phyloP scores from a whole-genome alignment of 2,797 vertebrate species.

The Tympanoctomys barrerae region DNA sequence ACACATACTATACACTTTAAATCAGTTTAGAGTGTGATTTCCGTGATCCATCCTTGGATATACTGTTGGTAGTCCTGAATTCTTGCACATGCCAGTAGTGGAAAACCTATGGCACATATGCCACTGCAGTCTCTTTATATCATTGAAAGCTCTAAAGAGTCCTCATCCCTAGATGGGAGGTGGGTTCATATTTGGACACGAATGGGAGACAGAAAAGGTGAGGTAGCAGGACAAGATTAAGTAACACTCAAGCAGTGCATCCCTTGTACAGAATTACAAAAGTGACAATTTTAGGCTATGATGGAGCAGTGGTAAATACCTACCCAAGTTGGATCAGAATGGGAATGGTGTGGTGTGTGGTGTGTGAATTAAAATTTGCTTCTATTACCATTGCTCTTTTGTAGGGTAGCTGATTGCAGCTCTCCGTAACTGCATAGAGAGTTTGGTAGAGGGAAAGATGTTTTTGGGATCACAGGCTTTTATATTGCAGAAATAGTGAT shows the following conservation, averaged over 20 bases:
- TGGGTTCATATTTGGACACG: conserved; percentile 3
- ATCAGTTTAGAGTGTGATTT: conserved; percentile 49
- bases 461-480: conserved; percentile 34
- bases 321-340: background rate
- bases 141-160: background rate
- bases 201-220: background rate
- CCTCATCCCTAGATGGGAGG: background rate
- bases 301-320: background rate
- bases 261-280: background rate
- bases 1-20: background rate
- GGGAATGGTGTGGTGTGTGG: background rate
- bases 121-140: background rate
- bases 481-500: background rate
- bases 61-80: background rate
- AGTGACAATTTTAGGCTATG: conserved; percentile 28
- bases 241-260: background rate
- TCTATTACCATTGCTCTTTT: background rate
- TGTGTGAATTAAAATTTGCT: conserved; percentile 13
- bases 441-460: background rate
- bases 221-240: conserved; percentile 12
- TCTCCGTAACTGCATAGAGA: background rate
- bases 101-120: background rate
- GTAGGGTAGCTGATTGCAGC: conserved; percentile 7
- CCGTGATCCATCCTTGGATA: conserved; percentile 23
- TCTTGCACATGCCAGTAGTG: background rate